Conservation (phyloP, 2,797 vertebrate genomes). For the Micromesistius poutassou region DNA sequence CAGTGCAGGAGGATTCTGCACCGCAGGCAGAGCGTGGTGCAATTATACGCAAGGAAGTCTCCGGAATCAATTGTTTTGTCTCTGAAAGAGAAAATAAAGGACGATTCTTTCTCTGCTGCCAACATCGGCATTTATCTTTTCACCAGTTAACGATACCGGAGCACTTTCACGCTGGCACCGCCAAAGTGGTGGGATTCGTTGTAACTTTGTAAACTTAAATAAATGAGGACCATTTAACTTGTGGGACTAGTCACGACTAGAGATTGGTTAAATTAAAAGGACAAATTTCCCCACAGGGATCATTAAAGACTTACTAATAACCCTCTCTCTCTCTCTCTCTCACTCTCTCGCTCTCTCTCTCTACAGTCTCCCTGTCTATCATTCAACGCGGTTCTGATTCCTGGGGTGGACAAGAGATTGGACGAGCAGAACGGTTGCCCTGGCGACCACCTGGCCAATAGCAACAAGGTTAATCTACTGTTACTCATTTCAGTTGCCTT, state of each 20-base stretch:
- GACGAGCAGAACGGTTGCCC: constrained; percentile 85
- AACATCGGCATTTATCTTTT: not conserved
- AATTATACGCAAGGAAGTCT: not conserved
- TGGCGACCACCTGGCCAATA: constrained; percentile 79
- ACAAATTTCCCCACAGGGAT: not conserved
- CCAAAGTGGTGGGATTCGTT: not conserved
- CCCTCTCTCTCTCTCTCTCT: constrained; percentile 2
- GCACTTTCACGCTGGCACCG: not conserved
- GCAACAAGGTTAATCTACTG: constrained; percentile 72
- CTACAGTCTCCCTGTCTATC: constrained; percentile 81
- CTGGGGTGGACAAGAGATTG: constrained; percentile 72
- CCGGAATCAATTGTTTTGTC: not conserved
- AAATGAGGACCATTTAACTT: no score
- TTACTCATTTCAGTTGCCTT: not conserved
- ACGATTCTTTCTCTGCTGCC: not conserved
- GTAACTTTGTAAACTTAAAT: no score
- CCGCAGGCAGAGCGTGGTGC: no score
- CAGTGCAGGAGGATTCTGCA: no score
- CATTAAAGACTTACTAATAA: not conserved
- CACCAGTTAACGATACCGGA: not conserved
- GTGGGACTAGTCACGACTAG: not conserved
- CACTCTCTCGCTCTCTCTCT: constrained; percentile 9
- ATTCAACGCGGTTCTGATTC: constrained; percentile 75
- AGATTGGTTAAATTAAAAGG: not conserved
- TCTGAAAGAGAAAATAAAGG: no score